These are phyloP conservation scores for Chloebia gouldiae DNA, from an alignment of 2,113 vertebrate species.

Conservation along the genomic window DNA sequence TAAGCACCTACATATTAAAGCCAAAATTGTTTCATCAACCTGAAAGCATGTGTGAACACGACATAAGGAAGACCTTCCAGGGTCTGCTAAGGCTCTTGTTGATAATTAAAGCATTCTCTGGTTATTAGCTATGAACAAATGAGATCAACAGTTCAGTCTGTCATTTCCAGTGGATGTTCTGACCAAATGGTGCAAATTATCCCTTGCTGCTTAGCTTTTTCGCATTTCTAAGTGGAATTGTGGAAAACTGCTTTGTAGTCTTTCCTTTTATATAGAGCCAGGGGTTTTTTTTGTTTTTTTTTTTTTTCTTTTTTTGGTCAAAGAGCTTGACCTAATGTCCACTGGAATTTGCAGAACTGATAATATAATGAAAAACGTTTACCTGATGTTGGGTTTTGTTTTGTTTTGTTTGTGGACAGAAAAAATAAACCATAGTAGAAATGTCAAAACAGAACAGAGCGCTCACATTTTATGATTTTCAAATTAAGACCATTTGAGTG, in stretches of 20 bases:
- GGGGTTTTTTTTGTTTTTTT: fast-evolving
- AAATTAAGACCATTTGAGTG: neutral
- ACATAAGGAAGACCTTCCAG: neutral
- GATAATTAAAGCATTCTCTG: neutral
- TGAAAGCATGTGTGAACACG: neutral
- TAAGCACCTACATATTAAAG: neutral
- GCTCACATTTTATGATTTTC: neutral
- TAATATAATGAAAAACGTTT: neutral
- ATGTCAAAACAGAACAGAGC: neutral
- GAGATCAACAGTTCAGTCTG: neutral
- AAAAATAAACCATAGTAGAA: neutral
- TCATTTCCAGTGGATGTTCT: neutral
- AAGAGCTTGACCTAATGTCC: neutral
- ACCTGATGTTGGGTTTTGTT: neutral
- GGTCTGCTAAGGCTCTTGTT: neutral
- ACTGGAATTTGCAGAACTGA: neutral
- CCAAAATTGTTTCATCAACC: neutral
- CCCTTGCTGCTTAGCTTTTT: neutral
- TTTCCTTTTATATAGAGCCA: neutral
- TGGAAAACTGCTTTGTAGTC: neutral
- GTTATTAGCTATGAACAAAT: neutral
- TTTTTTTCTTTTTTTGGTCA: too few species aligned
- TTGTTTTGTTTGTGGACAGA: neutral
- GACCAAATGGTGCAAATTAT: neutral
- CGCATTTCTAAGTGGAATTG: neutral